Base-by-base conservation (phyloP, 2,888 invertebrate genomes). In the Agrenia bidenticulata region DNA sequence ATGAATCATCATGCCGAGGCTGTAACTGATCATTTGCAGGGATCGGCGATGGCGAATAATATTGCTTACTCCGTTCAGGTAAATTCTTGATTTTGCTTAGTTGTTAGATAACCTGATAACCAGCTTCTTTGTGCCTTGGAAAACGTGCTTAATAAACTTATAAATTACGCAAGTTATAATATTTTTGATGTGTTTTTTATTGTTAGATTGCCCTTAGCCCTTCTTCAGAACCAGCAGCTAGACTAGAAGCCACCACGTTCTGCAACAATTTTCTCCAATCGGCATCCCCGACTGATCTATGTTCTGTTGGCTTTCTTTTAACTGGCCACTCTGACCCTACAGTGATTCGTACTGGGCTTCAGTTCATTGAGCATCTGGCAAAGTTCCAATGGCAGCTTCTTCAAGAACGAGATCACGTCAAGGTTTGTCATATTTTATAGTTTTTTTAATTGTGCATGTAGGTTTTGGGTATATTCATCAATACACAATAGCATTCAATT, bases 351-450 rank as follows among this genome's bases (percentile, higher is more conserved):
- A 49, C 71, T 11, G 96, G 95, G 0, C 82, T 96, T 0, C 94
- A 95, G 77, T 81, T 96, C 0, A 89, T 97, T 85, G 95, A 96
- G 79, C 90, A 95, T 78, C 91, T 90, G 60, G 89, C 95, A 27
- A 95, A 93, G 82, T 94, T 92, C 78, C 85, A 91, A 66, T 96
- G 95, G 96, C 50, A 11, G 32, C 17, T n/a, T 19, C 4, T 53
- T 32, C 39, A 24, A 15, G 55, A 55, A 51, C 21, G 57, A 32
- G 57, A 57, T n/a, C 7, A 39, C 17, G 19, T 57, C 41, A 57
- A 55, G 51, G 51, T 51, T 4, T 2, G 4, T 13, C 9, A 51
- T 11, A 13, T 11, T 9, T 49, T 13, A 49, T 49, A 7, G 13
- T 11, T 13, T 49, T 49, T 49, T 49, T 15, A 15, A 39, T 39